Base-by-base conservation (phyloP, 2,113 vertebrate species). In the Gymnarchus niloticus region DNA sequence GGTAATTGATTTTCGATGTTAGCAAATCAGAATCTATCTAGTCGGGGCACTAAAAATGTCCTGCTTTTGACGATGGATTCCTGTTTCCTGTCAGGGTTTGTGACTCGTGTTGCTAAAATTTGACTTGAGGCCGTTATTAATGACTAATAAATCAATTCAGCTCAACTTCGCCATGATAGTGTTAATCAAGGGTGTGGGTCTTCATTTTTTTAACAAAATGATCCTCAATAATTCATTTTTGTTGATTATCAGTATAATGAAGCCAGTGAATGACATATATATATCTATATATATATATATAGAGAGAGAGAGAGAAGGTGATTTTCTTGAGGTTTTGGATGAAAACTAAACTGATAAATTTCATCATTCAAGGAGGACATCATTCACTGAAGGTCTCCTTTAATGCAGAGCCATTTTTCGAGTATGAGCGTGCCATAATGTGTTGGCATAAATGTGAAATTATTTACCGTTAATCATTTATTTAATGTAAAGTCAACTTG, bases 131-230 rank as follows among this genome's bases (percentile, higher is more conserved):
- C 82, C 19, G 3, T 59, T 41, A 83, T 83, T 10, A 83, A 83
- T 83, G 54, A 83, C 59, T 83, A 57, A 83, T 57, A 83, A 83
- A 83, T 83, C 83, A 84, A 65, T 84, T 84, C 46, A 14, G n/a
- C n/a, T 33, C 46, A 84, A 65, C 57, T 84, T 84, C 48, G 25
- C n/a, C 57, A 48, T 51, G 82, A 57, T 54, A 54, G 25, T 81
- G 80, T 54, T 81, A 54, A 83, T 56, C 81, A 44, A 83, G 81
- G 33, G 28, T 52, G 33, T 4, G 56, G 17, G 37, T 25, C 56
- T 84, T 84, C 37, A 84, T 84, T 65, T 84, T 61, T 65, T 82
- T 51, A 44, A 25, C 83, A 65, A 44, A 56, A 56, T 56, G 81
- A 57, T 56, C 28, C 21, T 83, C 52, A 83, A 84, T 84, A 61